Evolutionary conservation across 2,888 invertebrate species (phyloP).

Genomic region (Palloptera scutellata): DNA sequence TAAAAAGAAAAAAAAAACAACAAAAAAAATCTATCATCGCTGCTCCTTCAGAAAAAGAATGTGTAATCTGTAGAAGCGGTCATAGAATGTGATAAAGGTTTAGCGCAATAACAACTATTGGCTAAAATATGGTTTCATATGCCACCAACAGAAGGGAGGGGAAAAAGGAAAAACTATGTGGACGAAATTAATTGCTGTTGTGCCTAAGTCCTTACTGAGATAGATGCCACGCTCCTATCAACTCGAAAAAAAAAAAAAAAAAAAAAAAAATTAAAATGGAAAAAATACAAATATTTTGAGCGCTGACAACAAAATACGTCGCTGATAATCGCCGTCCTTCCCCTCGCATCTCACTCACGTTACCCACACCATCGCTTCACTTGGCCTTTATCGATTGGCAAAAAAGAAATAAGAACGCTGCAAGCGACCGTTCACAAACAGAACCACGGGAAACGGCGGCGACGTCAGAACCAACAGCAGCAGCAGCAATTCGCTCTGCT

Average conservation of each 20-base stretch:
- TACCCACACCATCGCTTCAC: conserved; percentile 13
- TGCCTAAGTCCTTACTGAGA: neutral
- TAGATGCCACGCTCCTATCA: neutral
- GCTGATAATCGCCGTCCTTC: neutral
- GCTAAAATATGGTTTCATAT: too few relatives aligned
- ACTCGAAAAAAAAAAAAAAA: neutral
- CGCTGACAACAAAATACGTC: conserved; percentile 3
- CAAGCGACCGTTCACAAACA: conserved; percentile 20
- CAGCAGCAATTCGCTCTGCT: conserved; percentile 10
- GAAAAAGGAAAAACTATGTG: too few relatives aligned
- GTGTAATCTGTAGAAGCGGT: too few relatives aligned
- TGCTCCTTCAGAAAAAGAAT: too few relatives aligned
- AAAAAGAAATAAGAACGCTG: conserved; percentile 14
- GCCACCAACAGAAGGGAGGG: too few relatives aligned
- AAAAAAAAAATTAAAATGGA: neutral
- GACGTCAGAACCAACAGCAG: conserved; percentile 7
- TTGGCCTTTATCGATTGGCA: conserved; percentile 35
- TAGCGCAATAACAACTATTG: too few relatives aligned
- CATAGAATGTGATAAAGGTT: too few relatives aligned
- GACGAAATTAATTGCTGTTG: too few relatives aligned
- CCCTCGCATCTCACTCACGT: neutral
- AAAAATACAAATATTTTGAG: neutral
- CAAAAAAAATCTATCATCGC: too few relatives aligned
- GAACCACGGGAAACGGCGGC: conserved; percentile 13
- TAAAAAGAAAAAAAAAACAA: too few relatives aligned